A percentile compares a stretch with the other conserved stretches of the same genome.
phyloP scores from a whole-genome alignment of 2,113 vertebrate genomes.

The Alouatta palliata region DNA sequence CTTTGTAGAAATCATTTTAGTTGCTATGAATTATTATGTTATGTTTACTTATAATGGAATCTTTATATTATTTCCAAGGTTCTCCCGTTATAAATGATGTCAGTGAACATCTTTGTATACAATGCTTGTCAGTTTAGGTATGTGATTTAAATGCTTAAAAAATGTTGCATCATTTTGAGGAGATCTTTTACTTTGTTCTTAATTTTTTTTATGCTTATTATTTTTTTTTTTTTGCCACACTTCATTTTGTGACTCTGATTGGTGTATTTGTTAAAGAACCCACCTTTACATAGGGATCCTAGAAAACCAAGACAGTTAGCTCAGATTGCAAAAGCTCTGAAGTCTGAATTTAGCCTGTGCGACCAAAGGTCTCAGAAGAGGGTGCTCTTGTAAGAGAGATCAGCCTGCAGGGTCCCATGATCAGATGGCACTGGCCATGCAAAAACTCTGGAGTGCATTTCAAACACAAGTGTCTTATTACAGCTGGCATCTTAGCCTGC shows the following conservation, averaged over 20 bases:
- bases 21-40: slow-evolving; percentile 18
- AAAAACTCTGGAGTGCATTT: slow-evolving; percentile 65
- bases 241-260: neutral
- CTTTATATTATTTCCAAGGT: slow-evolving; percentile 14
- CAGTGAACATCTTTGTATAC: neutral
- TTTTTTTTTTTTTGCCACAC: neutral
- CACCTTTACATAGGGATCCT: neutral
- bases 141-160: slow-evolving; percentile 37
- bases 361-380: slow-evolving; percentile 56
- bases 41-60: slow-evolving; percentile 6
- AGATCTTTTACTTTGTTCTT: slow-evolving; percentile 28
- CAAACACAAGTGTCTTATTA: slow-evolving; percentile 49
- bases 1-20: slow-evolving; percentile 42
- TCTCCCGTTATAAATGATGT: slow-evolving; percentile 28
- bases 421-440: slow-evolving; percentile 45
- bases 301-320: neutral
- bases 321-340: neutral
- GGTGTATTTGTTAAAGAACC: slow-evolving; percentile 19
- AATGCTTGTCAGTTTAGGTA: slow-evolving; percentile 1
- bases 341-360: slow-evolving; percentile 31
- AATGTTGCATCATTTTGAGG: slow-evolving; percentile 30
- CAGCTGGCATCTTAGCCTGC: slow-evolving; percentile 62
- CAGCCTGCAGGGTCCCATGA: neutral
- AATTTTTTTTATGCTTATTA: neutral
- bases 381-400: slow-evolving; percentile 60